Evolutionary conservation across 2,797 vertebrate genomes (phyloP), one percentile per base, ranked within the genome.

Genomic region (Enteromius mattozi): DNA sequence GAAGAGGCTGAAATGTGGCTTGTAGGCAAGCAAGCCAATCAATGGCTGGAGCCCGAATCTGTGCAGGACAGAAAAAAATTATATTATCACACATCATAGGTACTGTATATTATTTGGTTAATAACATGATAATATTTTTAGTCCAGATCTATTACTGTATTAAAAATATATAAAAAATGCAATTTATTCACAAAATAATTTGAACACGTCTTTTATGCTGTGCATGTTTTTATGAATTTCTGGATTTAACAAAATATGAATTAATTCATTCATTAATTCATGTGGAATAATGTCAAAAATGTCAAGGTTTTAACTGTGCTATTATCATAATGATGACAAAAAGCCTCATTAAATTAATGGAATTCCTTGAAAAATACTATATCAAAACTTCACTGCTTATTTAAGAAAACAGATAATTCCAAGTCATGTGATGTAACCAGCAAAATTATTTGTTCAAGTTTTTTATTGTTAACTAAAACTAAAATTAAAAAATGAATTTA

Each of bases 21-120:
- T 92, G 94, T 78, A 99, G 94, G 83, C 96, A 97, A 4, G 93
- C 90, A 85, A 98, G 78, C 98, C 97, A 99, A 83, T 98, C 95
- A 72, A 99, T 95, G 77, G 93, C 92, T 61, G 98, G 97, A 42
- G 96, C 97, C 85, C 92, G 88, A 86, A 88, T 92, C 97, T 97
- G 93, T 87, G 87, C 68, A 80, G 86, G 21, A 70, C 9, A 78
- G 14, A 75, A 37, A 81, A 37, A 0, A 1, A 45, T n/a, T n/a
- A 3, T 13, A 16, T 77, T 4, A 40, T n/a, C n/a, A 40, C 35
- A 24, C 75, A n/a, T 21, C 1, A 56, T 12, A 30, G 24, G 17
- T 33, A 49, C 10, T 30, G 30, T 35, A 75, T 49, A 35, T 54
- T 35, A 54, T 75, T 51, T 27, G 13, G 40, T 45, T 45, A 45